Evolutionary conservation across 2,888 invertebrate species (phyloP).

Genomic region (Cephus spinipes): DNA sequence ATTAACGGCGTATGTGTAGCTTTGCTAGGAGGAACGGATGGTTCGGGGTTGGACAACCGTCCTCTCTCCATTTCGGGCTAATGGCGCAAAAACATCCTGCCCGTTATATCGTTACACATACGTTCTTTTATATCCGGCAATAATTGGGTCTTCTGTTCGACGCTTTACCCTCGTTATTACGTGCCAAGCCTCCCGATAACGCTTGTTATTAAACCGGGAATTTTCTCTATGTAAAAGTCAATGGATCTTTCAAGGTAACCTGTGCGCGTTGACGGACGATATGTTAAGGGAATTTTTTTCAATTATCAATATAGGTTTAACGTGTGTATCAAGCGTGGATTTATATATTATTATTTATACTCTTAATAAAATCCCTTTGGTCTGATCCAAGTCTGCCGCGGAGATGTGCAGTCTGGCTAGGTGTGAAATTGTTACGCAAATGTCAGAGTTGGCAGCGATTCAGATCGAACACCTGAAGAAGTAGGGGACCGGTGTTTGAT

Average conservation of each 20-base stretch:
- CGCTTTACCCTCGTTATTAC: neutral
- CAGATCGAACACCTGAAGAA: conserved; percentile 15
- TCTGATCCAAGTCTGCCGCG: neutral
- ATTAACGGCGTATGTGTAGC: conserved; percentile 4
- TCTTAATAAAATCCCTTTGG: neutral
- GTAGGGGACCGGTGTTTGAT: neutral
- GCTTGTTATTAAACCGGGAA: neutral
- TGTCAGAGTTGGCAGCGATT: conserved; percentile 36
- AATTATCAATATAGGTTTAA: neutral
- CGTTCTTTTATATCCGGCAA: neutral
- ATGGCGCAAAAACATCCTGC: neutral
- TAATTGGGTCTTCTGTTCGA: neutral
- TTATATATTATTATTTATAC: neutral
- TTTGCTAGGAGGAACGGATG: neutral
- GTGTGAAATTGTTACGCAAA: conserved; percentile 36
- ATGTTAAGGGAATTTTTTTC: neutral
- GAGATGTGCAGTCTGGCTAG: conserved; percentile 12
- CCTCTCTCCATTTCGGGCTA: neutral
- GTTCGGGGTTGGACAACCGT: neutral
- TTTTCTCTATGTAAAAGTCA: neutral
- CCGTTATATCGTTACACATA: neutral
- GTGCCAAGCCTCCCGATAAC: neutral
- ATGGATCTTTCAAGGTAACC: neutral
- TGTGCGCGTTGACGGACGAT: neutral
- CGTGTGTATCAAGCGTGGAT: neutral